Base-by-base conservation (phyloP, 2,888 invertebrate genomes). In the Eubasilissa splendida region DNA sequence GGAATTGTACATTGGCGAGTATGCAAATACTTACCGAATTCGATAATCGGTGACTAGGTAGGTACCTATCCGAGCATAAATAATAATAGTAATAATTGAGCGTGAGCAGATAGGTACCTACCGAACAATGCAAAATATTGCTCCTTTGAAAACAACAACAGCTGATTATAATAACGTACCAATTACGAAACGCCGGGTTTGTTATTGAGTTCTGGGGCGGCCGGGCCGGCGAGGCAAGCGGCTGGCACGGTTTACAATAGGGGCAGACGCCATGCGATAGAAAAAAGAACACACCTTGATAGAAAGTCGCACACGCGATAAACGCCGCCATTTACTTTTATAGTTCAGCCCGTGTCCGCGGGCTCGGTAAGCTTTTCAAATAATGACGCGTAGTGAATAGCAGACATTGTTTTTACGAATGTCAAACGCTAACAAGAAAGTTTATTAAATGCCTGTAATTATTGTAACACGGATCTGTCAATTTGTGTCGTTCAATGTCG, bases 211-310 rank as follows among this genome's bases (percentile, higher is more conserved):
- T 70, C 52, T 70, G 68, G 33, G 52, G 2, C 68, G 68, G 68
- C 42, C 33, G n/a, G 42, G 60, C 12, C 11, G 60, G 66, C 33
- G 66, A 8, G 50, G 52, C 31, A n/a, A 53, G 71, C 71, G 71
- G 14, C 33, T 56, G 71, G 71, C 71, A 73, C 33, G 31, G 54
- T 56, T 56, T 56, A 73, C 56, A 73, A 73, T 56, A 42, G 56
- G 71, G 71, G 71, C 71, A 73, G 71, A 73, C 71, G 56, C 58
- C 71, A 56, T 54, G 56, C 71, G 33, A 53, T 73, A 31, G 56
- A 73, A 73, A 73, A 73, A 53, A 70, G 22, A 22, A 52, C 22
- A 73, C 54, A 56, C 71, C 56, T 56, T 1, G n/a, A 56, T 73
- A 73, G 71, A 73, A 73, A 73, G 71, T 73, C n/a, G 52, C 42